These are phyloP conservation scores for Noctua janthe DNA, from an alignment of 2,888 invertebrate species.

Conservation along the genomic window DNA sequence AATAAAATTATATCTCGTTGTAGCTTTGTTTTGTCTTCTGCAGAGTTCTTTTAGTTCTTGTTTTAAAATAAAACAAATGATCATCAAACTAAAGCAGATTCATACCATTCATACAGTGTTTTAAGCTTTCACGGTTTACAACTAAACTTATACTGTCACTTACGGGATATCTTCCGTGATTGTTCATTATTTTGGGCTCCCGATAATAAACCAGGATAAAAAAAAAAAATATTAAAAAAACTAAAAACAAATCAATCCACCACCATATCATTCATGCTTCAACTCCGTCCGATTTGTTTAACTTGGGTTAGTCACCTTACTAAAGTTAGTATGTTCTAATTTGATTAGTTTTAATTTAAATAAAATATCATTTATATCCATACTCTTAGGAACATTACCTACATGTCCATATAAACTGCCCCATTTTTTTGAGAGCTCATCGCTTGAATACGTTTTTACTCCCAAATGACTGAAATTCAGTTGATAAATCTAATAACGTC, in stretches of 20 bases:
- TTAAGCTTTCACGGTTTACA: too few relatives aligned
- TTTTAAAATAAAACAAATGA: not conserved
- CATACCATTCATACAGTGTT: not conserved
- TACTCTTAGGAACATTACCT: not conserved
- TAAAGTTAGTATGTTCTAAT: not conserved
- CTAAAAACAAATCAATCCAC: too few relatives aligned
- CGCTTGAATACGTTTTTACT: not conserved
- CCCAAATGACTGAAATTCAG: not conserved
- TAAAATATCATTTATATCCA: not conserved
- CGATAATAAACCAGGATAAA: too few relatives aligned
- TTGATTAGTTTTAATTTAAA: not conserved
- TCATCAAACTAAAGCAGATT: not conserved
- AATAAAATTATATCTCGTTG: not conserved
- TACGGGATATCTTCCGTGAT: too few relatives aligned
- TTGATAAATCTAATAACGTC: not conserved
- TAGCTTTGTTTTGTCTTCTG: conserved; percentile 2
- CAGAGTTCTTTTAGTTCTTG: not conserved
- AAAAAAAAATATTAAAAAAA: too few relatives aligned
- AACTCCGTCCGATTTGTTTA: not conserved
- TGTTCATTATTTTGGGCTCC: too few relatives aligned
- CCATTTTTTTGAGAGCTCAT: not conserved
- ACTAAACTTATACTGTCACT: too few relatives aligned
- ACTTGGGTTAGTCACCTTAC: not conserved
- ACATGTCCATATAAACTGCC: not conserved
- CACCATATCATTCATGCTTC: not conserved